A percentile compares a stretch with the other conserved stretches of the same genome.
Evolutionary conservation across 2,888 invertebrate species (phyloP).

Genomic region (Adelognathus sp.): DNA sequence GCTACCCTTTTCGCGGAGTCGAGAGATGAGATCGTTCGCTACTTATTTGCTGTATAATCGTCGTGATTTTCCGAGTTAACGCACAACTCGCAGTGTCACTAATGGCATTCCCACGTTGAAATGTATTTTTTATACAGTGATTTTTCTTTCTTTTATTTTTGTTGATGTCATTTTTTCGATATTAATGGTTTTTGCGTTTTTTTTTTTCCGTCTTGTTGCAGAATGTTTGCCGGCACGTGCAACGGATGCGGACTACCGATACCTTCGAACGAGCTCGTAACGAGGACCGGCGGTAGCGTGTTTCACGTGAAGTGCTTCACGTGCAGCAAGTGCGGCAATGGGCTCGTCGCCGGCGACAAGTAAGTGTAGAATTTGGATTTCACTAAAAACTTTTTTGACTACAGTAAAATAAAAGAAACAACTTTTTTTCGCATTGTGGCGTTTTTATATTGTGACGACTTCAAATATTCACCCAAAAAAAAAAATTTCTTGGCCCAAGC

Average conservation of each 20-base stretch:
- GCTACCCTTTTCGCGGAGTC: conserved; percentile 62
- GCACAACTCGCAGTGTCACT: neutral
- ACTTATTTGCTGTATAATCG: neutral
- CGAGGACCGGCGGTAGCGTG: conserved; percentile 90
- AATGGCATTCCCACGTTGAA: neutral
- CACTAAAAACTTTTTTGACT: no score
- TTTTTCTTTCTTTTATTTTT: conserved; percentile 23
- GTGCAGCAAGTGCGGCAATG: conserved; percentile 95
- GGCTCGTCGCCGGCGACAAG: conserved; percentile 95
- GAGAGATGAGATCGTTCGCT: conserved; percentile 51
- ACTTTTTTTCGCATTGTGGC: no score
- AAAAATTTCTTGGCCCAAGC: no score
- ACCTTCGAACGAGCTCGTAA: conserved; percentile 96
- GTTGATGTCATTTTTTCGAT: neutral
- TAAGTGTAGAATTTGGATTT: no score
- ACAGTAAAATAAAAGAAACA: no score
- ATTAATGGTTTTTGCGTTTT: neutral
- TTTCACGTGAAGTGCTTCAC: conserved; percentile 98
- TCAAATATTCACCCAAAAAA: no score
- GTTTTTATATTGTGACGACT: no score
- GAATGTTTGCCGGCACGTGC: conserved; percentile 97
- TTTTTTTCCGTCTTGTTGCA: conserved; percentile 81
- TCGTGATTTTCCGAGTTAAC: neutral
- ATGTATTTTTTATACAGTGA: conserved; percentile 6
- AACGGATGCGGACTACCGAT: conserved; percentile 95